Evolutionary conservation across 2,888 invertebrate species (phyloP).

Genomic region (Aphrophora alni): DNA sequence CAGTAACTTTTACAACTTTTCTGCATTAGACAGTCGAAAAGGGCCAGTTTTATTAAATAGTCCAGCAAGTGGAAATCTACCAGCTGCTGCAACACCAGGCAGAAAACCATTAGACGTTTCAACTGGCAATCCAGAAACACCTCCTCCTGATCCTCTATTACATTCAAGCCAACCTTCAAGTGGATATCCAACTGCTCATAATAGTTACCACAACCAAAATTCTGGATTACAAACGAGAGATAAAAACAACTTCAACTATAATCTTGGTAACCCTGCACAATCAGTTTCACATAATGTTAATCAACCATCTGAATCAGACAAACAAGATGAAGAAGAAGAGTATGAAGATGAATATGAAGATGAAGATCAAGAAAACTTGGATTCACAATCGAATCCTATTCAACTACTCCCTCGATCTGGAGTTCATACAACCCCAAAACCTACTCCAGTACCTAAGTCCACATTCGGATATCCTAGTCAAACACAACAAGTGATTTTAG

Average conservation of each 20-base stretch:
- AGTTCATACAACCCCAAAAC: conserved; percentile 43
- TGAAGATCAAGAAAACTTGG: conserved; percentile 49
- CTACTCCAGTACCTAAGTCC: conserved; percentile 49
- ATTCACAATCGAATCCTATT: conserved; percentile 21
- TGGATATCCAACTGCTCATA: conserved; percentile 7
- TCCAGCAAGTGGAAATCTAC: conserved; percentile 58
- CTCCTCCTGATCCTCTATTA: conserved; percentile 28
- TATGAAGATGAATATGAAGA: conserved; percentile 67
- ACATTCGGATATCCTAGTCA: conserved; percentile 58
- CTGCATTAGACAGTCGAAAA: conserved; percentile 21
- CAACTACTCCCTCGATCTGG: conserved; percentile 32
- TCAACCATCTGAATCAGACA: conserved; percentile 51
- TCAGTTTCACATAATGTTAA: not conserved
- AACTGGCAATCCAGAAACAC: conserved; percentile 1
- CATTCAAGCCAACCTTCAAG: conserved; percentile 12
- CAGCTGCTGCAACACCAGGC: conserved; percentile 55
- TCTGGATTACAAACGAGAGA: conserved; percentile 30
- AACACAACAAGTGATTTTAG: conserved; percentile 69
- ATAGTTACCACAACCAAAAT: conserved; percentile 7
- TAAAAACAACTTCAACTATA: conserved; percentile 30
- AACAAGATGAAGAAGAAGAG: conserved; percentile 63
- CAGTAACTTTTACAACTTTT: conserved; percentile 28
- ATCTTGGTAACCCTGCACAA: conserved; percentile 10
- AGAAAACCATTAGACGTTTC: not conserved
- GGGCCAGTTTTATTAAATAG: conserved; percentile 29